Base-by-base conservation (phyloP, 2,888 invertebrate species). In the Ormyrus nitidulus region DNA sequence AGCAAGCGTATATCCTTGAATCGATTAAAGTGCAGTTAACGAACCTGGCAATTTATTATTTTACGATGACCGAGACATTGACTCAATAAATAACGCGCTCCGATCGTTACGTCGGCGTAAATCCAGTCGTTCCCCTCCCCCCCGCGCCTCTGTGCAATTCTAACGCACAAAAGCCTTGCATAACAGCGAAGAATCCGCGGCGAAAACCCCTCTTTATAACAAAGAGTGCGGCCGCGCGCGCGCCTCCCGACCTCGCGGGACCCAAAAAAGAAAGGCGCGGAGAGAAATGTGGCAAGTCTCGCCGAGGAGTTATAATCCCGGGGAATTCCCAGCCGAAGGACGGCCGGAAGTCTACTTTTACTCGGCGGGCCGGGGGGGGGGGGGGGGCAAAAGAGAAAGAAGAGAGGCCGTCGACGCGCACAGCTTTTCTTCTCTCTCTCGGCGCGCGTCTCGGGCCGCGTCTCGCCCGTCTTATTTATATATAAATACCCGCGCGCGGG, bases 261-360 rank as follows among this genome's bases (percentile, higher is more conserved):
- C 34, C 34, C 34, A 34, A 34, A 49, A 19, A 61, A 6, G 34
- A 1, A 34, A 5, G 7, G 56, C 51, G 11, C 48, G 64, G 64
- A 75, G 65, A 80, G 72, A 76, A 62, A 68, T 74, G 69, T 75
- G 80, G 76, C 76, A 68, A 54, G 19, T 34, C 34, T 34, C 54
- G 2, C 13, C 44, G 7, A 70, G 56, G 68, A 59, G 68, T 61
- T 61, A 56, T 61, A 56, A 75, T 71, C 71, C 64, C 79, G 72
- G 79, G 82, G 79, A 74, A 81, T 83, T 79, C 77, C 76, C 69
- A 61, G 65, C 19, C 74, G 77, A 79, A 81, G 80, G 80, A 82
- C 75, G 82, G 78, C 75, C 80, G 82, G 82, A 82, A 82, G 80
- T 82, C 78, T 80, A 75, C 79, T 79, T 81, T 77, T 79, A 79